Evolutionary conservation across 2,888 invertebrate genomes (phyloP), one percentile per base, ranked within the genome.

Genomic region (Mythimna impura): DNA sequence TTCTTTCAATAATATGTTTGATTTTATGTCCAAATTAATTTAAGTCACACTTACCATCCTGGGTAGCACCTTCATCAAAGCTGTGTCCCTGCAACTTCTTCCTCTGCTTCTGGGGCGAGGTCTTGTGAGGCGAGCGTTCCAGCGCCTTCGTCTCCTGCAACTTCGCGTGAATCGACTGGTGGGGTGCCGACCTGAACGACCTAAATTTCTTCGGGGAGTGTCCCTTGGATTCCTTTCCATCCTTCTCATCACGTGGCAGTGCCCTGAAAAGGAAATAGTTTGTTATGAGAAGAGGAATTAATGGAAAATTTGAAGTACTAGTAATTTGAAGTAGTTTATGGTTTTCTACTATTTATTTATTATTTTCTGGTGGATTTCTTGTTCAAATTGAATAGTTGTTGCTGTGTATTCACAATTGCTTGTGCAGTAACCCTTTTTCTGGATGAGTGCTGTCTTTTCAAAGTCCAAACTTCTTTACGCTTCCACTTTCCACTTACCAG

Each of bases 221-320:
- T 55, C 97, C 97, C 94, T 98, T 98, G 84, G 98, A 98, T 89
- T 98, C 98, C 93, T 98, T 98, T 87, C 98, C 97, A 84, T 98
- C 98, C 90, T 98, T 98, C 90, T 98, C 98, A 91, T 98, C 98
- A 89, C 98, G 98, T 77, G 98, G 97, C 82, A 98, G 97, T 68
- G 97, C 97, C 96, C 98, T 98, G 93, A 4, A 78, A 82, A 73
- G 47, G 20, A 76, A 60, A 58, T 50, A 17, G 5, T 68, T 4
- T 12, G 22, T n/a, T n/a, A 76, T 76, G 54, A 81, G 54, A 30
- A 55, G 12, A 22, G 14, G 57, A 22, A 58, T 22, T 47, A 43
- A 60, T 10, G 12, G n/a, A 25, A 5, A 14, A 43, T 22, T 58
- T 14, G 4, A 14, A 34, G 14, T 12, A 62, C 1, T n/a, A n/a